Evolutionary conservation across 1,140 invertebrate genomes (phyloP).

Genomic region (Drosophila sproati): DNA sequence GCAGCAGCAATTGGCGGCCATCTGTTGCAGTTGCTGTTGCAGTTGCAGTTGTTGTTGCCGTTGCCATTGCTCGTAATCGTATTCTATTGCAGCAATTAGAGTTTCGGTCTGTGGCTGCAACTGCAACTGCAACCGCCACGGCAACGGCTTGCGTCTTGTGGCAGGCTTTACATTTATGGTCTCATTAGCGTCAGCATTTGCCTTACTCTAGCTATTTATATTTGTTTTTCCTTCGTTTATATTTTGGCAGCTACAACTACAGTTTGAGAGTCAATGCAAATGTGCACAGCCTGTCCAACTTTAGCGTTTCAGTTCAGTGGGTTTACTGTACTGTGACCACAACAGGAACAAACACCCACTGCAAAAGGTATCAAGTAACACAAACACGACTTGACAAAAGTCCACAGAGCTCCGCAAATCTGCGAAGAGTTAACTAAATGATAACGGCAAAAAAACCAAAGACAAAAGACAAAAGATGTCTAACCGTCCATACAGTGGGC

Average conservation of each 20-base stretch:
- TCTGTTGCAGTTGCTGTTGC: conserved; percentile 63
- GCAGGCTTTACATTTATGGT: conserved; percentile 67
- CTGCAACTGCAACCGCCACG: conserved; percentile 42
- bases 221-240: conserved; percentile 20
- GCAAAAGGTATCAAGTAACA: conserved; percentile 36
- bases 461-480: conserved; percentile 19
- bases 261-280: conserved; percentile 40
- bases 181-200: conserved; percentile 74
- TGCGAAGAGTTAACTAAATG: background rate
- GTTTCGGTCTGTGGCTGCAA: conserved; percentile 19
- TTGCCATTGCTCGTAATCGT: conserved; percentile 52
- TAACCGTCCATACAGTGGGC: conserved; percentile 24
- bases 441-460: conserved; percentile 31
- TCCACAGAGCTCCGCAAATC: background rate
- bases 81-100: conserved; percentile 79
- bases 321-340: background rate
- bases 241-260: conserved; percentile 34
- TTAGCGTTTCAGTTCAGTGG: conserved; percentile 3
- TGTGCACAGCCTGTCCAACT: background rate
- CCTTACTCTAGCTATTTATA: conserved; percentile 23
- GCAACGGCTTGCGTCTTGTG: conserved; percentile 43
- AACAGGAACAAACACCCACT: conserved; percentile 10
- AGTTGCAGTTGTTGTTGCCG: background rate
- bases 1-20: conserved; percentile 63
- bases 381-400: conserved; percentile 27